phyloP scores from a whole-genome alignment of 92 coral and sea anemone species.

The Phenganax subtilis region DNA sequence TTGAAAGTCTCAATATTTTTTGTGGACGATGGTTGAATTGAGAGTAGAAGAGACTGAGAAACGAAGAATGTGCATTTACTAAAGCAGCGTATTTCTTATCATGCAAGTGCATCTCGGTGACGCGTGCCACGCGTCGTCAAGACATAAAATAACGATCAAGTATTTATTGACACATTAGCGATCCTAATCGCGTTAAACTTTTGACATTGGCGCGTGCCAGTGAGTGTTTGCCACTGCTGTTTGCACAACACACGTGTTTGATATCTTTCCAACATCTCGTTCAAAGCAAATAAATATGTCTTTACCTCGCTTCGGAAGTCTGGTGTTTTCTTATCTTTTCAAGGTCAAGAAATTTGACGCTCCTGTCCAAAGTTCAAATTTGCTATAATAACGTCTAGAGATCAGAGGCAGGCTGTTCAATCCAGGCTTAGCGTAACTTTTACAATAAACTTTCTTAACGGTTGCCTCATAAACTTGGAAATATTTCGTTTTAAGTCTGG shows the following conservation, averaged over 20 bases:
- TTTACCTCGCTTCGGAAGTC: not conserved
- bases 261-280: not conserved
- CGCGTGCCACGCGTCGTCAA: conserved; percentile 20
- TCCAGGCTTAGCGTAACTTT: too few relatives aligned
- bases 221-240: not conserved
- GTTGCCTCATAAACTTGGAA: too few relatives aligned
- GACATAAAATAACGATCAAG: not conserved
- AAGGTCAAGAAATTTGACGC: not conserved
- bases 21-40: too few relatives aligned
- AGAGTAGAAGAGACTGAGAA: too few relatives aligned
- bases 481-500: too few relatives aligned
- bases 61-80: not conserved
- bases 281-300: not conserved
- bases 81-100: not conserved
- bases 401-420: too few relatives aligned
- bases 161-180: conserved; percentile 8
- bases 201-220: conserved; percentile 26
- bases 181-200: not conserved
- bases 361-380: not conserved
- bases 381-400: too few relatives aligned
- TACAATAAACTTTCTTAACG: too few relatives aligned
- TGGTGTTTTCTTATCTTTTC: not conserved
- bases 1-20: too few relatives aligned
- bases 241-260: conserved; percentile 9
- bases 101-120: not conserved